Evolutionary conservation across 2,888 invertebrate genomes (phyloP), one percentile per base, ranked within the genome.

Genomic region (Cerceris rybyensis): DNA sequence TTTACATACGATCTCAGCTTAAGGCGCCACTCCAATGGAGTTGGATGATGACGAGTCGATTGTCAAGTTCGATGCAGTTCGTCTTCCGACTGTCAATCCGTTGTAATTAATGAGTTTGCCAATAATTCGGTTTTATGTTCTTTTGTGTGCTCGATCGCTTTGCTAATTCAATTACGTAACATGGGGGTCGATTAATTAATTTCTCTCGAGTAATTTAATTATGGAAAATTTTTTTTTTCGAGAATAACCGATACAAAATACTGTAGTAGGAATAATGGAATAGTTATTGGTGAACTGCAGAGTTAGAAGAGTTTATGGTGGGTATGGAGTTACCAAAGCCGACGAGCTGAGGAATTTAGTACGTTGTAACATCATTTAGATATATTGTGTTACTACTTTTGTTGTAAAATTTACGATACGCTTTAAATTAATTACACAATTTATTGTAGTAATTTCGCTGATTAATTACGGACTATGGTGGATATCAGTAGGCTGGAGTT

Each of bases 1-100:
- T 83, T 83, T 78, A 75, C 78, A 78, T 63, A 60, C 57, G 61
- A 68, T 72, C 69, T 39, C 7, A 55, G 61, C 58, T 54, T 70
- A 72, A 65, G 71, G 77, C 78, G 75, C 77, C 74, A 69, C 58
- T 46, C 71, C 68, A 52, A 57, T 65, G 41, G 49, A 50, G 52
- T 58, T 60, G 59, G 67, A 59, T 17, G 61, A 58, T 59, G 55
- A 64, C 59, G 55, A 59, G 42, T 59, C 6, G 9, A 14, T n/a
- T 11, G n/a, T 11, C 64, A 46, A 46, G 17, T 41, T 11, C 55
- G 57, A 59, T 54, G 75, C 65, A 55, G 43, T 49, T 54, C 59
- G 46, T 16, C 52, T 73, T 50, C 57, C 74, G 58, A 68, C 43
- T 49, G 43, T 9, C 54, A 58, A 16, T 17, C 16, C 7, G 55